Percentiles rank a stretch among this genome's conserved stretches.
phyloP scores from a whole-genome alignment of 2,797 vertebrate genomes.

The Myotis planiceps region DNA sequence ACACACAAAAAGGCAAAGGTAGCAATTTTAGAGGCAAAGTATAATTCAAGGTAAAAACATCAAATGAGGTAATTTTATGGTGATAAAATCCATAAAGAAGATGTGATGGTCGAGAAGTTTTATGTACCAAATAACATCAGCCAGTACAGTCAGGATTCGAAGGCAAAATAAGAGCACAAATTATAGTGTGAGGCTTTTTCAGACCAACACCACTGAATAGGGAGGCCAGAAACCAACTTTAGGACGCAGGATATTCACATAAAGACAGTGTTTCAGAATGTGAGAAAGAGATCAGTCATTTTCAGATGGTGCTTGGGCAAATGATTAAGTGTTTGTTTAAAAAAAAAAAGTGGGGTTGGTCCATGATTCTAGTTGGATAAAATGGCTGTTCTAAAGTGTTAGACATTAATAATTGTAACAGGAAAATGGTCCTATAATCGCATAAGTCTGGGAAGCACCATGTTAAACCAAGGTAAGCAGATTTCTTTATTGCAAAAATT shows the following conservation, averaged over 20 bases:
- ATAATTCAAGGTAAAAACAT: constrained; percentile 35
- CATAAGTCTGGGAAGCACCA: neutral
- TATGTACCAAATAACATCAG: neutral
- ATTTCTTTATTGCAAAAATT: neutral
- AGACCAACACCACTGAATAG: neutral
- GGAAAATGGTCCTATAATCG: neutral
- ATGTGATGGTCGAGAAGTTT: neutral
- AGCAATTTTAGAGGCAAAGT: constrained; percentile 4
- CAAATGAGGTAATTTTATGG: neutral
- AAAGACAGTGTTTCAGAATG: neutral
- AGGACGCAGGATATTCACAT: neutral
- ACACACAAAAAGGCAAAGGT: neutral
- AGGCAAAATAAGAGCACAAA: neutral
- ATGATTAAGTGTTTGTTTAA: neutral
- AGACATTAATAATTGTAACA: neutral
- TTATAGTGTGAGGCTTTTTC: neutral
- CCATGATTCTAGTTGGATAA: neutral
- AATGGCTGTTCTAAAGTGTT: neutral
- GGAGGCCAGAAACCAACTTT: neutral
- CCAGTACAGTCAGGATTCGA: neutral
- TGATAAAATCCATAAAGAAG: constrained; percentile 20
- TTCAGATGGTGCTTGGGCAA: neutral
- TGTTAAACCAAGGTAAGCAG: neutral
- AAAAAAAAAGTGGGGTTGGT: neutral
- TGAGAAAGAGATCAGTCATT: neutral